A percentile compares a stretch with the other conserved stretches of the same genome.
These are phyloP conservation scores for Eulimnadia texana DNA, from an alignment of 1,140 invertebrate species.

Conservation along the genomic window DNA sequence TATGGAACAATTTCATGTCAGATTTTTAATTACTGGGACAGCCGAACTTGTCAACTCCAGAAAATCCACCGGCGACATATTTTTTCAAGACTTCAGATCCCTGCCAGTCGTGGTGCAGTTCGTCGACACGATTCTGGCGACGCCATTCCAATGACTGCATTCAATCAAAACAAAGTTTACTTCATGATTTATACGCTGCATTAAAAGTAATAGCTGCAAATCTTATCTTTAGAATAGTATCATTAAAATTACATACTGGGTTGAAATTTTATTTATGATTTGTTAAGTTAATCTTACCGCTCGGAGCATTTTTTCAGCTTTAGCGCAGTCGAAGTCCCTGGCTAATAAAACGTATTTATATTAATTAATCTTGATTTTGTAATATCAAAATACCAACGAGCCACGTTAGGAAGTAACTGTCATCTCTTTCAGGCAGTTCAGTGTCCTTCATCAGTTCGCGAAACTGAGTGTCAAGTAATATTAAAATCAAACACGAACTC, in stretches of 20 bases:
- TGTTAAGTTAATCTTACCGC: no score
- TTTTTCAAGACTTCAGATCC: conserved; percentile 50
- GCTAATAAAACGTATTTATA: not conserved
- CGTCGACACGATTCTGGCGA: conserved; percentile 40
- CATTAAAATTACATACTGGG: no score
- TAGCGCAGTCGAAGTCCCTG: not conserved
- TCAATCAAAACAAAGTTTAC: not conserved
- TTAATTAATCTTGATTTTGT: not conserved
- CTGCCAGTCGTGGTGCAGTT: conserved; percentile 44
- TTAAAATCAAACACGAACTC: no score
- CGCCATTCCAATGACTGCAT: not conserved
- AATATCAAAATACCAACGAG: not conserved
- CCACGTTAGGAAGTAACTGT: conserved; percentile 9
- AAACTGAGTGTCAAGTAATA: not conserved
- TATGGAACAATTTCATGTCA: no score
- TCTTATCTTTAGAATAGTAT: no score
- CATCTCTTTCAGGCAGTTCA: not conserved
- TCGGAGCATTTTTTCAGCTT: not conserved
- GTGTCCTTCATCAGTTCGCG: not conserved
- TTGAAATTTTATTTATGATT: no score
- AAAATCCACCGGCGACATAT: conserved; percentile 57
- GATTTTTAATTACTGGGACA: conserved; percentile 43
- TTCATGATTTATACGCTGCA: no score
- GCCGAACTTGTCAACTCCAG: conserved; percentile 71
- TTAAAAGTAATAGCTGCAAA: no score